Base-by-base conservation (phyloP, 2,797 vertebrate species). In the Poeciliopsis turneri region DNA sequence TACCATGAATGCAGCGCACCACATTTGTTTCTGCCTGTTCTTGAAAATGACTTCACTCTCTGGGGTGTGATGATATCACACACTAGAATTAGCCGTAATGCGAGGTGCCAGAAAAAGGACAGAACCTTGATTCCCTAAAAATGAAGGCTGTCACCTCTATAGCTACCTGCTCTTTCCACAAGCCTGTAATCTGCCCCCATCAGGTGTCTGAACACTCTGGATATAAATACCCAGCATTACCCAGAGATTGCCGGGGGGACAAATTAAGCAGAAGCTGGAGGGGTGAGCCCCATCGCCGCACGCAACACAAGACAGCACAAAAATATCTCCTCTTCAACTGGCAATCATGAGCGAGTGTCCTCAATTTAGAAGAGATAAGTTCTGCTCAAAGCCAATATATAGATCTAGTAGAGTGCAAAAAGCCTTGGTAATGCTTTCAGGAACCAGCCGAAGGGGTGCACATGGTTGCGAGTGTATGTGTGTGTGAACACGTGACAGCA, bases 151-250 rank as follows among this genome's bases (percentile, higher is more conserved):
- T 90, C 91, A 88, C 53, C 73, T 86, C 64, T 74, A 86, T 46
- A 81, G 84, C 75, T 78, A 81, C 86, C 86, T 90, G 81, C 68
- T 71, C 74, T 43, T 78, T 66, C 66, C 76, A 20, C 76, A 78
- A 90, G 78, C 83, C 87, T 92, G 87, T 82, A 92, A 92, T 94
- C 84, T 87, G 64, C 85, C 78, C 84, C 91, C 88, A 92, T 93
- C 93, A 91, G 85, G 79, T 86, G 85, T 87, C 84, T 87, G 88
- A 89, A 84, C 75, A 86, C 84, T 77, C 80, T 61, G 77, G 84
- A 84, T 91, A 91, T 90, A 94, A 90, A 94, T 92, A 94, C 88
- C 72, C 61, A 15, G 87, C 80, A 92, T 94, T 92, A 93, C 85
- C 2, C 64, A 77, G 69, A 78, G 80, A 72, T 78, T 79, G 85